Evolutionary conservation across 2,888 invertebrate genomes (phyloP).

Genomic region (Chalcosyrphus nemorum): DNA sequence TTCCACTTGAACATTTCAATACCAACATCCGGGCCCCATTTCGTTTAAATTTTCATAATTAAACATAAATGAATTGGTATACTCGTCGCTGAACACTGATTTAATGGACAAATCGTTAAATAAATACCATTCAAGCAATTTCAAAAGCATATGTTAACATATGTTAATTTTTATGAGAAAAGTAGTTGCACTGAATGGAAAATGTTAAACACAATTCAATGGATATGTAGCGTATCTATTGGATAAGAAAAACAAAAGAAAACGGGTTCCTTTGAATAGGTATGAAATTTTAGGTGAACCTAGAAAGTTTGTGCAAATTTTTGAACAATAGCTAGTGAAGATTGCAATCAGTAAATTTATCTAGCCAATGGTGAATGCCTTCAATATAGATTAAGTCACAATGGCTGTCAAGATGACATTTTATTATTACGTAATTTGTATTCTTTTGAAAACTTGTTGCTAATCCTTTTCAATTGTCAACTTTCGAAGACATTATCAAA

Average conservation of each 20-base stretch:
- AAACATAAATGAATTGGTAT: background rate
- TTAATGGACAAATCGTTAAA: background rate
- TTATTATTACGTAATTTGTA: no score
- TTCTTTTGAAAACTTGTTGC: no score
- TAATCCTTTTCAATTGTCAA: no score
- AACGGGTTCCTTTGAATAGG: background rate
- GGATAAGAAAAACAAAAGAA: background rate
- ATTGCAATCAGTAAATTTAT: no score
- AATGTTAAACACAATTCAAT: background rate
- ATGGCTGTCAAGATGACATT: no score
- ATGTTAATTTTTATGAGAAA: background rate
- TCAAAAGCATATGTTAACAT: background rate
- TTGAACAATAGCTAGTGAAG: no score
- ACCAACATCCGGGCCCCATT: background rate
- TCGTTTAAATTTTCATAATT: constrained; percentile 1
- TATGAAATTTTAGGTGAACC: background rate
- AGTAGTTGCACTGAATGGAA: background rate
- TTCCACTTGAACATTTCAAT: constrained; percentile 1
- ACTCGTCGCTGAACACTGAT: background rate
- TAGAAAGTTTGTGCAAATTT: background rate
- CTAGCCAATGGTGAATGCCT: no score
- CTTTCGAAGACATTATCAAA: no score
- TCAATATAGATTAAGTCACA: no score
- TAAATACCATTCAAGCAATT: background rate
- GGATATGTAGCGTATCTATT: background rate